Conservation (phyloP, 1,140 invertebrate genomes). For the Pectinophora gossypiella region DNA sequence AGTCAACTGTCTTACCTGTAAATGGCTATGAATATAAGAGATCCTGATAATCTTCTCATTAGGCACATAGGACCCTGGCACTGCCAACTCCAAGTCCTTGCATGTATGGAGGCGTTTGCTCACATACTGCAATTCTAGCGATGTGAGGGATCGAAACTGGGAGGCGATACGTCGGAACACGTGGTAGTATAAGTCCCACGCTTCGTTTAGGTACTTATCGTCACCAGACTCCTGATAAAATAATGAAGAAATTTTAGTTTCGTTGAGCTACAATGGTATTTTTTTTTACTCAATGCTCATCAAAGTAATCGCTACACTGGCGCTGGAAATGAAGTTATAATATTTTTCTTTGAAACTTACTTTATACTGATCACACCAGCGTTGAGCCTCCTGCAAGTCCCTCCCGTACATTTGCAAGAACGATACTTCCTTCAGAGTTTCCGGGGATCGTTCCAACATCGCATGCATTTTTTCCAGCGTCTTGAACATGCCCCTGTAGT, state of each 20-base stretch:
- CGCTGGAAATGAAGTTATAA: no score
- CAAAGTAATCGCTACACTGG: no score
- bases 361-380: slow-evolving; percentile 95
- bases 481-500: slow-evolving; percentile 96
- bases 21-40: slow-evolving; percentile 87
- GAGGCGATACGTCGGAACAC: slow-evolving; percentile 96
- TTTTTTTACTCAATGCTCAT: no score
- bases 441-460: slow-evolving; percentile 94
- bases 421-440: slow-evolving; percentile 97
- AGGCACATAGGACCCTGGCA: slow-evolving; percentile 96
- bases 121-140: slow-evolving; percentile 95
- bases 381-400: slow-evolving; percentile 94
- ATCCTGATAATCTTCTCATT: slow-evolving; percentile 91
- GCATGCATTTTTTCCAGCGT: slow-evolving; percentile 97
- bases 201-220: slow-evolving; percentile 94
- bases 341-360: no score
- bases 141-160: slow-evolving; percentile 93
- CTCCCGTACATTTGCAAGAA: slow-evolving; percentile 98
- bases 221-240: slow-evolving; percentile 86
- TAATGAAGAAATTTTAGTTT: no score
- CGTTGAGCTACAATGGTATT: no score
- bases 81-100: slow-evolving; percentile 94
- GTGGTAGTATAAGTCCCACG: slow-evolving; percentile 99
- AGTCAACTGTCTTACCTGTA: no score
- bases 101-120: slow-evolving; percentile 93